A percentile compares a stretch with the other conserved stretches of the same genome.
Evolutionary conservation across 2,113 vertebrate species (phyloP).

Genomic region (Lepidothrix coronata): DNA sequence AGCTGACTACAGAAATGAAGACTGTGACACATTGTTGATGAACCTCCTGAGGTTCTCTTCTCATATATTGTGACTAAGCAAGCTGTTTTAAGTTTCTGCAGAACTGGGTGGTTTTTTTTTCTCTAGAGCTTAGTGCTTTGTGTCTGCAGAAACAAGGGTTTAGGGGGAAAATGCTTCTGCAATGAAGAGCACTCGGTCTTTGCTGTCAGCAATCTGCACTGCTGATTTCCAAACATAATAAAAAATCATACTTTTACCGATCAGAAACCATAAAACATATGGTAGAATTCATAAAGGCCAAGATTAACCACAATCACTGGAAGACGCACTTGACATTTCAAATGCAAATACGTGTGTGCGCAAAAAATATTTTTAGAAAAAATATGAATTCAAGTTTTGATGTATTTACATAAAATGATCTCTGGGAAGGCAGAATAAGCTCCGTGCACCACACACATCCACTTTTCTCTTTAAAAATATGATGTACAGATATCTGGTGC

Average conservation of each 20-base stretch:
- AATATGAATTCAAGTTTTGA: not conserved
- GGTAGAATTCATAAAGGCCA: not conserved
- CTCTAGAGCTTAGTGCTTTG: not conserved
- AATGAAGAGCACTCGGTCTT: not conserved
- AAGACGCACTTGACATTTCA: conserved; percentile 38
- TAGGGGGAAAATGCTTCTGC: not conserved
- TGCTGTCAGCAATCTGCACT: not conserved
- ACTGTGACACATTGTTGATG: not conserved
- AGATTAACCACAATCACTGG: not conserved
- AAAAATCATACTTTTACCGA: not conserved
- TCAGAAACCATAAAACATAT: not conserved
- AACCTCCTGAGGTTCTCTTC: not conserved
- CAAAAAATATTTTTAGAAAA: not conserved
- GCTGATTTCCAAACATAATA: not conserved
- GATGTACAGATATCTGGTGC: not conserved
- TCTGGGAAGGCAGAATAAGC: not conserved
- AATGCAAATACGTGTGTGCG: not conserved
- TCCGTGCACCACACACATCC: not conserved
- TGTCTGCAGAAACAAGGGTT: not conserved
- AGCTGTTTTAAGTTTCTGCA: not conserved
- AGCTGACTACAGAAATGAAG: not conserved
- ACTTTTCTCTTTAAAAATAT: not conserved
- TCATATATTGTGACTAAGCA: not conserved
- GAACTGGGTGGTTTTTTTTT: not conserved
- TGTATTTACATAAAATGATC: not conserved